phyloP scores from a whole-genome alignment of 53 echinoderm and acorn worm genomes.

The Holothuria scabra region DNA sequence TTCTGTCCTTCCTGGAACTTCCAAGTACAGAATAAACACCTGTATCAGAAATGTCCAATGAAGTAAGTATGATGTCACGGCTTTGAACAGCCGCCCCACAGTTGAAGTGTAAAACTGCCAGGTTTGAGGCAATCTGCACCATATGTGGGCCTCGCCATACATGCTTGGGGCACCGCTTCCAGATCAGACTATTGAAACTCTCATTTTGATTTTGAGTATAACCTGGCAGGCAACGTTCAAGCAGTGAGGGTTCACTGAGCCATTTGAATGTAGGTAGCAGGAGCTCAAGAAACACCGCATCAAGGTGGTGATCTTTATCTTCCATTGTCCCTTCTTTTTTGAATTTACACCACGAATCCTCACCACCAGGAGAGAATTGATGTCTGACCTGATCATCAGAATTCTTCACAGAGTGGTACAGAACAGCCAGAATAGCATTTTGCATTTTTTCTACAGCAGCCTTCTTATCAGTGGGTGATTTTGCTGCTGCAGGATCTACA shows the following conservation, averaged over 20 bases:
- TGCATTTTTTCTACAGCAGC: conserved; percentile 40
- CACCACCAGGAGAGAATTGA: conserved; percentile 42
- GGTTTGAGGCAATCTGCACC: too few species aligned
- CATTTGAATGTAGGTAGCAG: conserved; percentile 42
- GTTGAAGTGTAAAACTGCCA: too few species aligned
- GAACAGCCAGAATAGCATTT: conserved; percentile 10
- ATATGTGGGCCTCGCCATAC: conserved; percentile 53
- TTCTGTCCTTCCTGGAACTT: too few species aligned
- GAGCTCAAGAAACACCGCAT: conserved; percentile 41
- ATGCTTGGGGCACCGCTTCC: conserved; percentile 50
- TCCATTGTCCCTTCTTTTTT: conserved; percentile 1
- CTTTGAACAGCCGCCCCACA: too few species aligned
- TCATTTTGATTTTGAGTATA: conserved; percentile 65
- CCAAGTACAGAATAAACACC: too few species aligned
- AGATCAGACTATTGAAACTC: conserved; percentile 49
- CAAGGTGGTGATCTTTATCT: conserved; percentile 37
- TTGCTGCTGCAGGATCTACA: neutral
- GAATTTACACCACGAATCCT: conserved; percentile 20
- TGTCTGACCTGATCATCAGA: conserved; percentile 31
- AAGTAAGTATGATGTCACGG: too few species aligned
- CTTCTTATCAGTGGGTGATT: neutral
- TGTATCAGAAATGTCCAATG: too few species aligned
- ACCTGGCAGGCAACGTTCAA: conserved; percentile 45
- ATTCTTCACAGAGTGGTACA: conserved; percentile 36
- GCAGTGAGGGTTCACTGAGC: conserved; percentile 32